Base-by-base conservation (phyloP, 2,888 invertebrate genomes). In the Drosophila differens region DNA sequence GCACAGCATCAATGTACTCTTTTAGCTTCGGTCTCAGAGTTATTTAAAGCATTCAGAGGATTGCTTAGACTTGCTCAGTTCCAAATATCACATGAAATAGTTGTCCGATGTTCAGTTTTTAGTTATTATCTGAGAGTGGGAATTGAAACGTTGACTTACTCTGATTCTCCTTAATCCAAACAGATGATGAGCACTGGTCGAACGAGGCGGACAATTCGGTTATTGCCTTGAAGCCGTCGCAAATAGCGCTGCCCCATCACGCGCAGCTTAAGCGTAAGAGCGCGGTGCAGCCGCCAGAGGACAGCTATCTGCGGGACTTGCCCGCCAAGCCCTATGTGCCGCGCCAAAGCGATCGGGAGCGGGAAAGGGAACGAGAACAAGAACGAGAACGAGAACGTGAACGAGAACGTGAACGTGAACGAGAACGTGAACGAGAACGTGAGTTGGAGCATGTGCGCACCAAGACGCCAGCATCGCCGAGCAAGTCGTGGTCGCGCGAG, bases 141-240 rank as follows among this genome's bases (percentile, higher is more conserved):
- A 41, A 4, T 41, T 12, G n/a, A 41, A 41, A n/a, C 41, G 22
- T 44, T 47, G 9, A 25, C 47, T 16, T 1, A 25, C 7, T 47
- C 4, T 16, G 9, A 47, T 25, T 47, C 9, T 47, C 4, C 7
- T 41, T 37, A 12, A 25, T 39, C n/a, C 19, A 4, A 58, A 44
- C 76, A 93, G 93, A 93, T 71, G 93, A 93, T 39, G 93, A 93
- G 53, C 93, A 93, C 82, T 93, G 93, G 93, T 91, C 92, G 30
- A 93, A 93, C 59, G 93, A 93, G 83, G 93, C 93, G 59, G 93
- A 93, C 68, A 93, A 93, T 69, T 92, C 93, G 62, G 92, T 93
- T 33, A 93, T 93, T 59, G 93, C 93, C 4, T 74, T 92, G 67
- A 93, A 93, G 74, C 93, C 93, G 47, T 92, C 93, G 52, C 93